These are phyloP conservation scores for Proctacanthus coquilletti DNA, from an alignment of 1,140 invertebrate species.

Conservation along the genomic window DNA sequence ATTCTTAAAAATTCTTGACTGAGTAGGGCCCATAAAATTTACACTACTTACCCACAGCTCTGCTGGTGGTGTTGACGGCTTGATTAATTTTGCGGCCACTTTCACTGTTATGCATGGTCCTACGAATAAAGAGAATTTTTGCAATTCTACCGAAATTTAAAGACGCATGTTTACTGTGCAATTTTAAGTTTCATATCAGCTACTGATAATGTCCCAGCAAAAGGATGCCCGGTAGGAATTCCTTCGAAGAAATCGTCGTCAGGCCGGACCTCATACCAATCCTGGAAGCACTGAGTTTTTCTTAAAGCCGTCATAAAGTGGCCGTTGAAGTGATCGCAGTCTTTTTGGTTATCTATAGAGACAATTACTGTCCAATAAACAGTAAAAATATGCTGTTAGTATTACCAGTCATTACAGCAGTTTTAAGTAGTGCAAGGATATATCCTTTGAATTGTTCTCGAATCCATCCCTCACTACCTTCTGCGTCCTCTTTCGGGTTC, in stretches of 20 bases:
- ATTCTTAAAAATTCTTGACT: too few species aligned
- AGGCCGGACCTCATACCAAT: slow-evolving; percentile 56
- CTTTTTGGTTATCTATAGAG: slow-evolving; percentile 47
- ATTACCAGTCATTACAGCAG: slow-evolving; percentile 59
- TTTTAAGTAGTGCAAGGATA: slow-evolving; percentile 71
- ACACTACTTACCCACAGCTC: slow-evolving; percentile 56
- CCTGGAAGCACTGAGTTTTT: slow-evolving; percentile 73
- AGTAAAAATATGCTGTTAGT: too few species aligned
- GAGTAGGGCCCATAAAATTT: too few species aligned
- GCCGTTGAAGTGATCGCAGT: slow-evolving; percentile 78
- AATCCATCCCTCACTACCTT: slow-evolving; percentile 92
- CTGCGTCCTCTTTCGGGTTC: slow-evolving; percentile 60
- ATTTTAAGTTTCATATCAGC: slow-evolving; percentile 86
- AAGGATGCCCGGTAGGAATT: slow-evolving; percentile 70
- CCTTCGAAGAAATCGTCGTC: slow-evolving; percentile 40
- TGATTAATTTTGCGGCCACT: slow-evolving; percentile 85
- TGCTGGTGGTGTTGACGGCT: slow-evolving; percentile 77
- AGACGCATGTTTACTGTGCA: slow-evolving; percentile 49
- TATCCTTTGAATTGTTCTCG: slow-evolving; percentile 88
- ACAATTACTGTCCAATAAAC: neutral
- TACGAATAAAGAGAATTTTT: slow-evolving; percentile 32
- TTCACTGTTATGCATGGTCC: slow-evolving; percentile 88
- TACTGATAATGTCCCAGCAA: slow-evolving; percentile 79
- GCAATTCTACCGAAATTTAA: neutral
- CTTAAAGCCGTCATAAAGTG: slow-evolving; percentile 76